A percentile compares a stretch with the other conserved stretches of the same genome.
phyloP scores from a whole-genome alignment of 2,888 invertebrate genomes.

The Scrobipalpa costella region DNA sequence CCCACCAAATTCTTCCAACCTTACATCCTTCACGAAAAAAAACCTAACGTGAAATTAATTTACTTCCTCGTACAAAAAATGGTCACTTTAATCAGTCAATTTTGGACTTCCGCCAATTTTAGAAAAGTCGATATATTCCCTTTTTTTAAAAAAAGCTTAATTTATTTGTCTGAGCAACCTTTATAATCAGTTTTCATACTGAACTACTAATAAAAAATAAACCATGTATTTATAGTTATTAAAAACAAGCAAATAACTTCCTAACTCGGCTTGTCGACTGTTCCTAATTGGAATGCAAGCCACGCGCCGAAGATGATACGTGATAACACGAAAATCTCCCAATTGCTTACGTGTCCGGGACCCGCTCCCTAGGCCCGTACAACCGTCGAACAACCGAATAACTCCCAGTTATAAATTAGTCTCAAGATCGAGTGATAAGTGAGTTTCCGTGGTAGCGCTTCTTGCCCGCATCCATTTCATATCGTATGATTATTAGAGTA shows the following conservation, averaged over 20 bases:
- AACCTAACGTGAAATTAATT: no score
- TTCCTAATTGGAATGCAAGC: slow-evolving; percentile 57
- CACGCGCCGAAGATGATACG: slow-evolving; percentile 78
- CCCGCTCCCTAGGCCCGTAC: slow-evolving; percentile 46
- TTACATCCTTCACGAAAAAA: no score
- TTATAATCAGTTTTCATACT: no score
- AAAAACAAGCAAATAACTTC: slow-evolving; percentile 52
- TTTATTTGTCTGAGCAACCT: no score
- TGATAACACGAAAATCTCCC: slow-evolving; percentile 81
- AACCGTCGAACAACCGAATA: slow-evolving; percentile 59
- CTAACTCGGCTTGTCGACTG: slow-evolving; percentile 48
- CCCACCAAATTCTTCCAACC: no score
- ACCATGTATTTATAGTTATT: not conserved
- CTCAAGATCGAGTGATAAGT: slow-evolving; percentile 72
- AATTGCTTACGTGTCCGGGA: slow-evolving; percentile 79
- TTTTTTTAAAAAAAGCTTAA: no score
- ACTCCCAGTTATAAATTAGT: slow-evolving; percentile 76
- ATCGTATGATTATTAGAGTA: no score
- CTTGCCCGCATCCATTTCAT: slow-evolving; percentile 56
- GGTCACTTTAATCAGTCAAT: no score
- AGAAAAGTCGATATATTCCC: no score
- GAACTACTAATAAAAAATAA: no score
- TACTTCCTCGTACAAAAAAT: no score
- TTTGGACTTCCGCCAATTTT: no score
- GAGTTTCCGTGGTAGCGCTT: slow-evolving; percentile 63